Base-by-base conservation (phyloP, 1,140 invertebrate genomes). In the Lepidurus couesii region DNA sequence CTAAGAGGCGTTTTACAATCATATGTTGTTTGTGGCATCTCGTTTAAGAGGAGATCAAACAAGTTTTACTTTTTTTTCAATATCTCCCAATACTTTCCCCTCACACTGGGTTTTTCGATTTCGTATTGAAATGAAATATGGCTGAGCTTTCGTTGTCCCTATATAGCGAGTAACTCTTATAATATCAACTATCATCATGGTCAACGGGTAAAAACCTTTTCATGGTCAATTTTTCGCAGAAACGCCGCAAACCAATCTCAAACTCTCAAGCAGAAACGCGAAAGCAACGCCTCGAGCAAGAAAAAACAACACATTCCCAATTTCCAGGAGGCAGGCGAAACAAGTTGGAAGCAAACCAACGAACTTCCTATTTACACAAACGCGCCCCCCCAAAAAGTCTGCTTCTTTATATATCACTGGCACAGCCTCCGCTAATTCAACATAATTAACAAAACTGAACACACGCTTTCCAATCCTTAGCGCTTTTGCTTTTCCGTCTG, bases 51-150 rank as follows among this genome's bases (percentile, higher is more conserved):
- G 53, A 65, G 53, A 65, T 65, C 53, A 65, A 65, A 65, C 53
- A 21, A 65, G 53, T n/a, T 65, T 65, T 65, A 65, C 21, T 65
- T n/a, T 65, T 65, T n/a, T n/a, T 65, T 65, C 53, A 65, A 65
- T 65, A 21, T 21, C 53, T 65, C 53, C 53, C 53, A 16, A 65
- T 21, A 65, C 21, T 65, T 34, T 7, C 16, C 53, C 53, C 53
- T 13, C 5, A 65, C 53, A 65, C 53, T 65, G 53, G 53, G 53
- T 65, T 65, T 65, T 65, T 65, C 53, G 16, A n/a, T 65, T 65
- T 65, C 53, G 53, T 65, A 65, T 65, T 65, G 53, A 65, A 65
- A 65, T 65, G 53, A 65, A 65, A 65, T 65, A 65, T 65, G 53
- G 53, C 53, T 65, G 53, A 65, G 53, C 53, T 65, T 65, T 65